Percentiles rank a stretch among this genome's conserved stretches.
Evolutionary conservation across 2,113 vertebrate species (phyloP).

Genomic region (Cricetomys ansorgei): DNA sequence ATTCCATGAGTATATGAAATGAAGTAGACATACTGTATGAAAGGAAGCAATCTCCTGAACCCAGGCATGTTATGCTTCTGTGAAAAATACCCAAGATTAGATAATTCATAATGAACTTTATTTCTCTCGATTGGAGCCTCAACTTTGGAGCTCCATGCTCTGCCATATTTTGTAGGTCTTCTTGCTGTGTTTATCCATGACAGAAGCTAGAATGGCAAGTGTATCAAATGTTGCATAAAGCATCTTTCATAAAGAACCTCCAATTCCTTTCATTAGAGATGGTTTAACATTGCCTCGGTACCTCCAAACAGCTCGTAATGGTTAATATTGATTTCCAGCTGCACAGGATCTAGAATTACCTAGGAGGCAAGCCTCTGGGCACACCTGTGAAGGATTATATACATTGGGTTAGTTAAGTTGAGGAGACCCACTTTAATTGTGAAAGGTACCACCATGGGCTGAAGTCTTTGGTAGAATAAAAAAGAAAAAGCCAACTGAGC

Average conservation of each 20-base stretch:
- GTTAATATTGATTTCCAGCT: not conserved
- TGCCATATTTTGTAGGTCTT: not conserved
- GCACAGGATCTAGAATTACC: not conserved
- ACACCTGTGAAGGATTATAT: not conserved
- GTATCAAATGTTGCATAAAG: not conserved
- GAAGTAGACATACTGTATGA: not conserved
- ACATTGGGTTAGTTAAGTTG: not conserved
- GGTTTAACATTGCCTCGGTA: too few relatives aligned
- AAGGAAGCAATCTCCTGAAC: not conserved
- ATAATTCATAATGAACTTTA: not conserved
- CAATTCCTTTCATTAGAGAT: not conserved
- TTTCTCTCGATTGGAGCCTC: not conserved
- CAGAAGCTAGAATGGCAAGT: not conserved
- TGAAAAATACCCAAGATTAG: not conserved
- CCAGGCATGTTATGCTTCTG: not conserved
- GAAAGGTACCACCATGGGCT: not conserved
- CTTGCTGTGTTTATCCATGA: not conserved
- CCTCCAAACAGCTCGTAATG: not conserved
- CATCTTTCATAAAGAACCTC: not conserved
- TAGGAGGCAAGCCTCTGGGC: not conserved
- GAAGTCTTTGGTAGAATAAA: not conserved
- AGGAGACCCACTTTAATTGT: not conserved
- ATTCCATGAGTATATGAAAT: not conserved
- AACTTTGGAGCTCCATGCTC: not conserved
- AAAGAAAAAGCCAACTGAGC: not conserved